Evolutionary conservation across 2,113 vertebrate genomes (phyloP), one percentile per base, ranked within the genome.

Genomic region (Oreochromis niloticus): DNA sequence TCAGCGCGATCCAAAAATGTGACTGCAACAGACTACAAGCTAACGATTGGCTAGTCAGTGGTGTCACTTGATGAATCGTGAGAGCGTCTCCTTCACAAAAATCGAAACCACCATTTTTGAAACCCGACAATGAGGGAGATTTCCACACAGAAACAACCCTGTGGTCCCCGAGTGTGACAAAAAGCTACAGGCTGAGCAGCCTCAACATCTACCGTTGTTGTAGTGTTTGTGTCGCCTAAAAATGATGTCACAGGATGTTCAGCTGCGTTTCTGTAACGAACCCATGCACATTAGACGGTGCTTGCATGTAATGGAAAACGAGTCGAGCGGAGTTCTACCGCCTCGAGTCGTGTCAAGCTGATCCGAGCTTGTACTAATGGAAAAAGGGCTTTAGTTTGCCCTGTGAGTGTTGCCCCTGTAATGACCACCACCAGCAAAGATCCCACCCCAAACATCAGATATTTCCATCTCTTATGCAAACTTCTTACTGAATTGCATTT

Each of bases 41-140:
- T 22, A 55, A 22, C 2, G 9, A 22, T 6, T 55, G 52, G n/a
- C 52, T 55, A 6, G n/a, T 55, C 52, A 11, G 19, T 55, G n/a
- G n/a, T 55, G 9, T 22, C 52, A 11, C 52, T 22, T 1, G 3
- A 11, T 3, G 52, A 55, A 0, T 22, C 9, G 1, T 22, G 52
- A 55, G 19, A n/a, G 19, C 9, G 1, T 55, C 52, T 22, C n/a
- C n/a, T 6, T 11, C 52, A 55, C 3, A 6, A 54, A 11, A 54
- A 0, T 54, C 52, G 3, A 55, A 55, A 55, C 52, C n/a, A 11
- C n/a, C n/a, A 1, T 55, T 2, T 22, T 55, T 24, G 2, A 55
- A 55, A 55, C 54, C 54, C 2, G 1, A 6, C 54, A 55, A 56
- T 12, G 1, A 14, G 22, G 22, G 22, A 27, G 27, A 56, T 22